Base-by-base conservation (phyloP, 1,140 invertebrate species). In the Drosophila pandora region DNA sequence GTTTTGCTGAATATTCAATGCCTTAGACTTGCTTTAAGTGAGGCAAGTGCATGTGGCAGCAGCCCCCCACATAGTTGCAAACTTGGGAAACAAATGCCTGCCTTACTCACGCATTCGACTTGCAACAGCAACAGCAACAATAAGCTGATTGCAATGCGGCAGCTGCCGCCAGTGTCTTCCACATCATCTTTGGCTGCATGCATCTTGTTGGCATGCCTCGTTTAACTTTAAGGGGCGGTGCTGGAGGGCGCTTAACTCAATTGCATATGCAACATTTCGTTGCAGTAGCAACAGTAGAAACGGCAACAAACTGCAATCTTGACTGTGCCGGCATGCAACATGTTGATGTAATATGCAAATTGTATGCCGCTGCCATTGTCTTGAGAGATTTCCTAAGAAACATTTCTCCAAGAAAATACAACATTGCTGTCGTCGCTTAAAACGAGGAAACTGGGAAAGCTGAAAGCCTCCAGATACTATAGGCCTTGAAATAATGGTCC, bases 271-370 rank as follows among this genome's bases (percentile, higher is more conserved):
- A 83, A 76, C 68, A 82, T 73, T 77, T 64, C 61, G 56, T 39
- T 74, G 76, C 76, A 72, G 28, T 37, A 37, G 34, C 34, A 37
- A 37, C 34, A 37, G 34, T 12, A n/a, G 34, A 37, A 37, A 37
- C 49, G 21, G 50, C 50, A 69, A 70, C 67, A 70, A 70, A 70
- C 67, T 70, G 64, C 67, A 70, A 70, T 70, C 64, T 69, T 67
- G 32, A 57, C 67, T 32, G 52, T n/a, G 67, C 41, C 63, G 75
- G 65, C 79, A 83, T 83, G 79, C 79, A 83, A 83, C 79, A 83
- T 83, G 79, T 83, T 83, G 79, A 83, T 83, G 79, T 83, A 83
- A 83, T 83, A 83, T 83, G 80, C 80, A 79, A 83, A 83, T 83
- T 68, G 73, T 67, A 64, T 71, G 75, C 74, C 49, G 75, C 30